Base-by-base conservation (phyloP, 2,113 vertebrate species). In the Callipepla californica region DNA sequence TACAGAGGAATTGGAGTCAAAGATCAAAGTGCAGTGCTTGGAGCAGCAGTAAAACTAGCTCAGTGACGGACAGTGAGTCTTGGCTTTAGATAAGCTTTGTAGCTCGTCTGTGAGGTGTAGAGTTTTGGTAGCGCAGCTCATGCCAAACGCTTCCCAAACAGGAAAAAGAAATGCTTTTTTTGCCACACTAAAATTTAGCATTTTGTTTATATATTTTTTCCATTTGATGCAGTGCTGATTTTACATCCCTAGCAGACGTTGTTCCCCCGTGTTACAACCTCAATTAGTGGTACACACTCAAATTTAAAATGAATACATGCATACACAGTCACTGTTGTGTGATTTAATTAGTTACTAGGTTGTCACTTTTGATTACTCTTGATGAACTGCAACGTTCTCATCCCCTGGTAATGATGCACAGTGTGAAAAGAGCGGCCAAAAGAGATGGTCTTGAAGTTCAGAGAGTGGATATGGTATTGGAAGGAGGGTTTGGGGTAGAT, bases 1-100 rank as follows among this genome's bases (percentile, higher is more conserved):
- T 98, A 98, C 95, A 98, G 97, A 97, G 84, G 90, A 94, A 95
- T 95, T 96, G 80, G 89, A 97, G 94, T 96, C 96, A 91, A 91
- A 97, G 96, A 96, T 97, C 96, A 95, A 87, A 97, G 73, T 94
- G 94, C 97, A 87, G 87, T 95, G 96, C 96, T 96, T 89, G 32
- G 89, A 81, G 92, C 95, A 91, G 80, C 95, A 77, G 96, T 96
- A 91, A 96, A 91, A 96, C 94, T 96, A 90, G 94, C 89, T 77
- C 44, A 79, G 80, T 73, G 91, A 96, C 92, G 93, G 95, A 84
- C 95, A 96, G 94, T 95, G 85, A 95, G 82, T 95, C 96, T 77
- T 96, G 87, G 92, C 93, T 97, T 94, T 96, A 97, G 96, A 74
- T 95, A 66, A 95, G 88, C 89, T 95, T 94, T 82, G 90, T 97